phyloP scores from a whole-genome alignment of 1,140 invertebrate genomes.

The Anthonomus grandis region DNA sequence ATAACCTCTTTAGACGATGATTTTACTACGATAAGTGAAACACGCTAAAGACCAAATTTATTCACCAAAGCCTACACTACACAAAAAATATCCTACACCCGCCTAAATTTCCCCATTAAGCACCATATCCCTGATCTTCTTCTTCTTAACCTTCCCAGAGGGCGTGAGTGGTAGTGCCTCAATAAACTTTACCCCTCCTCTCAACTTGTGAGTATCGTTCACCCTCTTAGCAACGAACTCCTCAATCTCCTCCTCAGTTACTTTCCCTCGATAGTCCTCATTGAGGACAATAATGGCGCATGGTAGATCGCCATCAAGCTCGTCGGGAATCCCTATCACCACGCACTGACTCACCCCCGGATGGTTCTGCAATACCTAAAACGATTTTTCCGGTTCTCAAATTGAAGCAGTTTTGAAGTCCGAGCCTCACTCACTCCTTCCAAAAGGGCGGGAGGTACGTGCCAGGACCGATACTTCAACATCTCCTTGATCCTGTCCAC shows the following conservation, averaged over 20 bases:
- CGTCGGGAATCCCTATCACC: constrained; percentile 65
- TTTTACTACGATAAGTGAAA: no score
- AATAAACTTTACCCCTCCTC: constrained; percentile 39
- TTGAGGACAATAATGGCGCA: constrained; percentile 60
- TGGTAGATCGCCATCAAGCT: constrained; percentile 60
- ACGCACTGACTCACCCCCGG: constrained; percentile 62
- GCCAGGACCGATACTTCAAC: constrained; percentile 60
- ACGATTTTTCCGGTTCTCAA: no score
- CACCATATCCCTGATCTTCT: constrained; percentile 20
- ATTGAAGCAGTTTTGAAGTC: not conserved
- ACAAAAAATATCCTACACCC: not conserved
- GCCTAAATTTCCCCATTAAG: constrained; percentile 17
- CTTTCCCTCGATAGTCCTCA: not conserved
- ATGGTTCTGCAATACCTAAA: constrained; percentile 57
- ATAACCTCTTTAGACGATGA: no score
- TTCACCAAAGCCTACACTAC: no score
- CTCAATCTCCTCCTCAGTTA: constrained; percentile 29
- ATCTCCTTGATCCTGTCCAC: constrained; percentile 71
- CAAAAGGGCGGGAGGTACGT: constrained; percentile 52
- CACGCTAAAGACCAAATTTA: no score
- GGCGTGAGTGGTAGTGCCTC: constrained; percentile 32
- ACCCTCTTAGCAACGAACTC: constrained; percentile 34
- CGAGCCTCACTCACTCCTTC: constrained; percentile 48
- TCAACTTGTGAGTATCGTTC: constrained; percentile 35
- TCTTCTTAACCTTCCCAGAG: constrained; percentile 36